Conservation (phyloP, 2,888 invertebrate species). For the Athalia rosae region DNA sequence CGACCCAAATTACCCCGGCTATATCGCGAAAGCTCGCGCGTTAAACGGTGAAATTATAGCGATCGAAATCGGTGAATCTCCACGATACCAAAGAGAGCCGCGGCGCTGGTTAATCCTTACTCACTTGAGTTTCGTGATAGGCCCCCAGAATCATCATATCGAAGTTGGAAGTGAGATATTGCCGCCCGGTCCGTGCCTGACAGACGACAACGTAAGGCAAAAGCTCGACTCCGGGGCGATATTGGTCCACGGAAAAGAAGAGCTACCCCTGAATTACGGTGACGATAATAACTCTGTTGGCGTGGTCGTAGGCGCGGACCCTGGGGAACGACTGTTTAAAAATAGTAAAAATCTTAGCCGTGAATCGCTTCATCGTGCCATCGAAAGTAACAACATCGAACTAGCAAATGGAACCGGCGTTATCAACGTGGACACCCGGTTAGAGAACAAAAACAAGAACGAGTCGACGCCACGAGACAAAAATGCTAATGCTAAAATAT, state of each 20-base stretch:
- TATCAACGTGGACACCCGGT: constrained; percentile 40
- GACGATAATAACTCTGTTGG: constrained; percentile 53
- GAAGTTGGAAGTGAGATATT: constrained; percentile 71
- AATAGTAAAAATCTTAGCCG: constrained; percentile 38
- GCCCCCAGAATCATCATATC: constrained; percentile 64
- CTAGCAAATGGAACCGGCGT: constrained; percentile 52
- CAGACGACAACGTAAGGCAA: constrained; percentile 71
- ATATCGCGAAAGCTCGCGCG: too few relatives aligned
- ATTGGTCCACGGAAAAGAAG: constrained; percentile 80
- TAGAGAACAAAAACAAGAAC: constrained; percentile 47
- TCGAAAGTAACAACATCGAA: constrained; percentile 56
- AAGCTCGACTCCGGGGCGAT: constrained; percentile 75
- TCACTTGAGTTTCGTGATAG: constrained; percentile 54
- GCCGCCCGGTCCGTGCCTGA: constrained; percentile 67
- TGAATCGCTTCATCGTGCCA: constrained; percentile 23
- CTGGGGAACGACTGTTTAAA: constrained; percentile 21
- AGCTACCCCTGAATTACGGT: constrained; percentile 78
- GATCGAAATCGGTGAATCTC: constrained; percentile 50
- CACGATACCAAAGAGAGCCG: constrained; percentile 58
- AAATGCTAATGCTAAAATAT: constrained; percentile 61
- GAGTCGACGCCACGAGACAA: constrained; percentile 56
- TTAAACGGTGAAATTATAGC: too few relatives aligned
- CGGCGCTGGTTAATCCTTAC: constrained; percentile 55
- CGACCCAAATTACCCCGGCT: too few relatives aligned
- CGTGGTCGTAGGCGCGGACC: constrained; percentile 38